Conservation (phyloP, 2,113 vertebrate species). For the Cheilinus undulatus region DNA sequence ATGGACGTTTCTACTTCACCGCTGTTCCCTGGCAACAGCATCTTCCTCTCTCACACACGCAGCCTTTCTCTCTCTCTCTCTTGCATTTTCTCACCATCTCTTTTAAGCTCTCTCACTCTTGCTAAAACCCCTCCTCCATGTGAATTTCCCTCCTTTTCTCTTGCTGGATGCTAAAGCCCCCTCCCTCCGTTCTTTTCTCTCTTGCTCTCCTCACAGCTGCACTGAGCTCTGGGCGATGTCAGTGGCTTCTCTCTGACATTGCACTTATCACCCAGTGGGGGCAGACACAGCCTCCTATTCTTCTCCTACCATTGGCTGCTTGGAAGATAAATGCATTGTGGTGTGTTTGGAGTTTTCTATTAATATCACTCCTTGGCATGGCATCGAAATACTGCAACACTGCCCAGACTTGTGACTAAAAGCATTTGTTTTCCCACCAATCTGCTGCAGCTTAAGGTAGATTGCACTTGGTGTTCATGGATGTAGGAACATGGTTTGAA, state of each 20-base stretch:
- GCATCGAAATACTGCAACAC: conserved; percentile 13
- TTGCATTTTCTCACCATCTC: conserved; percentile 39
- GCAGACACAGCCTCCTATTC: conserved; percentile 22
- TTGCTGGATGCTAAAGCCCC: conserved; percentile 11
- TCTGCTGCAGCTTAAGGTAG: neutral
- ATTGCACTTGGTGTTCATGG: neutral
- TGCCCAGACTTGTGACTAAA: conserved; percentile 21
- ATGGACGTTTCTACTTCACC: conserved; percentile 36
- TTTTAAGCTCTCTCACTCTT: conserved; percentile 57
- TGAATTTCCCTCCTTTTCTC: conserved; percentile 37
- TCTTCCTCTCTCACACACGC: conserved; percentile 52
- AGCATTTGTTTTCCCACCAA: conserved; percentile 11
- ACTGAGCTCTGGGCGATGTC: conserved; percentile 59
- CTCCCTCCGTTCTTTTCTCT: conserved; percentile 3
- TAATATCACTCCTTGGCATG: conserved; percentile 38
- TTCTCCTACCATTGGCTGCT: conserved; percentile 37
- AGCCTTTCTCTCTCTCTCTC: conserved; percentile 46
- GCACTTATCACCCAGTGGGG: conserved; percentile 34
- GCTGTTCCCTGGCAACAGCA: conserved; percentile 85
- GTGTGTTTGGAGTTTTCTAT: conserved; percentile 36
- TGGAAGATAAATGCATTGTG: conserved; percentile 27
- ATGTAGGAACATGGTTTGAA: neutral
- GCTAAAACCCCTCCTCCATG: conserved; percentile 61
- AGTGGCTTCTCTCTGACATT: conserved; percentile 31
- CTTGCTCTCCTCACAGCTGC: conserved; percentile 52